These are phyloP conservation scores for Drosophila pallidifrons DNA, from an alignment of 1,140 invertebrate genomes.

Conservation along the genomic window DNA sequence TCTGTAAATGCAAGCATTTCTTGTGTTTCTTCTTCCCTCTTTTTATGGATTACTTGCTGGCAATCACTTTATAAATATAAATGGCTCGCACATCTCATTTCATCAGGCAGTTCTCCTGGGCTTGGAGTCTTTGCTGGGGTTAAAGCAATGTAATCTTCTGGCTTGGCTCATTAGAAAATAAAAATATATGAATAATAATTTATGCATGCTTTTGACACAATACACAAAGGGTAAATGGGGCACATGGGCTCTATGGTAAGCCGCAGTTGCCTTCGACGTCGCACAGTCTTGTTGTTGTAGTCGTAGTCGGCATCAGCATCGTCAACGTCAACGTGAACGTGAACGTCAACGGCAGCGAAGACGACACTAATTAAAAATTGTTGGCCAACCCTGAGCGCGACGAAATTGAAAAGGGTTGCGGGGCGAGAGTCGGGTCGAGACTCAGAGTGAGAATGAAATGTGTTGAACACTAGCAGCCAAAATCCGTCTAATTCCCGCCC, in stretches of 20 bases:
- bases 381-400: constrained; percentile 63
- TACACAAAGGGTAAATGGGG: constrained; percentile 71
- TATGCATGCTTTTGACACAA: constrained; percentile 76
- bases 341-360: constrained; percentile 33
- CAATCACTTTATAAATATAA: constrained; percentile 17
- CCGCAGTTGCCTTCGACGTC: constrained; percentile 45
- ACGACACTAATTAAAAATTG: constrained; percentile 79
- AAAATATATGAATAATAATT: constrained; percentile 68
- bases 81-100: background rate
- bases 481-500: constrained; percentile 65
- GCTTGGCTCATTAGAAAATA: constrained; percentile 68
- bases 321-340: constrained; percentile 7
- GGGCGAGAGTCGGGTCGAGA: background rate
- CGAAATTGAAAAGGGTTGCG: constrained; percentile 49
- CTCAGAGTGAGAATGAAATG: background rate
- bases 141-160: constrained; percentile 8
- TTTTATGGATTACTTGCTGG: too few species aligned
- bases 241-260: constrained; percentile 23
- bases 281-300: background rate
- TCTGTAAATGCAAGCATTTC: background rate
- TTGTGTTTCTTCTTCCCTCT: background rate
- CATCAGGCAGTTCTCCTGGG: background rate
- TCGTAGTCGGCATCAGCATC: background rate
- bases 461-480: constrained; percentile 21
- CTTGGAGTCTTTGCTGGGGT: background rate